Evolutionary conservation across 1,140 invertebrate species (phyloP).

Genomic region (Andrena cerasifolii): DNA sequence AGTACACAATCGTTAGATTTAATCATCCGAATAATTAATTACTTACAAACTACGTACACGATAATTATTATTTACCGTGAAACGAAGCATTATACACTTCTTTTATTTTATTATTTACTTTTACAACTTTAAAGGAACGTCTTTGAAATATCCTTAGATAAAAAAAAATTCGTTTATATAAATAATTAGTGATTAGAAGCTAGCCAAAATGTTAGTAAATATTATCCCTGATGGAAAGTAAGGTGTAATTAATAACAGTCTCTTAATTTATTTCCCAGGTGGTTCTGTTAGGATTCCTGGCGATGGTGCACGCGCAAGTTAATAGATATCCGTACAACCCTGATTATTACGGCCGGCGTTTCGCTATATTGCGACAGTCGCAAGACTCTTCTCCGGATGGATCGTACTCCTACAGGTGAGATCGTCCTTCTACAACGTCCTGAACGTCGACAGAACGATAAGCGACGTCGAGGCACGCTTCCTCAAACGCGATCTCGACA

Average conservation of each 20-base stretch:
- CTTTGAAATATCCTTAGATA: too few species aligned
- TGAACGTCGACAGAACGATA: slow-evolving; percentile 37
- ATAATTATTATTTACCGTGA: too few species aligned
- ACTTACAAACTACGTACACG: too few species aligned
- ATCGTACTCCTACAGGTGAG: slow-evolving; percentile 72
- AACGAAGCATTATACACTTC: too few species aligned
- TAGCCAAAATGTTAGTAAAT: too few species aligned
- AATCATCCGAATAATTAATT: too few species aligned
- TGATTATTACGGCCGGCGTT: slow-evolving; percentile 60
- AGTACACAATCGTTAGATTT: too few species aligned
- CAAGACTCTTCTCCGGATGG: slow-evolving; percentile 69
- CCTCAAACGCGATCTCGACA: slow-evolving; percentile 60
- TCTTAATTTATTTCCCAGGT: slow-evolving; percentile 49
- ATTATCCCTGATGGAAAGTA: too few species aligned
- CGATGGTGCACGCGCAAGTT: slow-evolving; percentile 50
- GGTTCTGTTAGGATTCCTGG: slow-evolving; percentile 45
- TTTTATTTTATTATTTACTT: too few species aligned
- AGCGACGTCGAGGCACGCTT: slow-evolving; percentile 51
- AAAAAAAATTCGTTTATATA: too few species aligned
- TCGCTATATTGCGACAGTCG: slow-evolving; percentile 65
- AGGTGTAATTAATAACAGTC: background rate
- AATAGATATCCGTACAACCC: slow-evolving; percentile 63
- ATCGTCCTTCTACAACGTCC: slow-evolving; percentile 52
- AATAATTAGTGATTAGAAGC: too few species aligned
- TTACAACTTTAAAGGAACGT: too few species aligned